A percentile compares a stretch with the other conserved stretches of the same genome.
These are phyloP conservation scores for Thamnaconus septentrionalis DNA, from an alignment of 2,113 vertebrate genomes.

Conservation along the genomic window DNA sequence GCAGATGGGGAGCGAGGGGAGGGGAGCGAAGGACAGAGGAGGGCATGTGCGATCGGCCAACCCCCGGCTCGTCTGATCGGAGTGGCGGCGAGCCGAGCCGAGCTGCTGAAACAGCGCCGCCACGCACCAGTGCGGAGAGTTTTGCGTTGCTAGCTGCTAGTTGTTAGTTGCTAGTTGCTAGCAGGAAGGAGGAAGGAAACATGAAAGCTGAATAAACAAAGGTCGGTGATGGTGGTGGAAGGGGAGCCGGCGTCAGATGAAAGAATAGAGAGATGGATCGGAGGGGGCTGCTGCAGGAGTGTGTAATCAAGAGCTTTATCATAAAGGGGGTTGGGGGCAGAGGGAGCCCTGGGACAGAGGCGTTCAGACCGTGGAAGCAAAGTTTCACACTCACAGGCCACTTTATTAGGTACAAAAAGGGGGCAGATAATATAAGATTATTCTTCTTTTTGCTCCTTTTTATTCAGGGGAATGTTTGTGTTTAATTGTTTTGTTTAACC, in stretches of 20 bases:
- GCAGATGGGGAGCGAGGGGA: slow-evolving; percentile 15
- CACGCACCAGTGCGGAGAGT: too few relatives aligned
- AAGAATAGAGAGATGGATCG: slow-evolving; percentile 25
- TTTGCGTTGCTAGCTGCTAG: too few relatives aligned
- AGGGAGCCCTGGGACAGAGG: not conserved
- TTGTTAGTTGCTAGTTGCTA: too few relatives aligned
- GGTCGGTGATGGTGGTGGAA: slow-evolving; percentile 52
- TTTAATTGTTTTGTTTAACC: too few relatives aligned
- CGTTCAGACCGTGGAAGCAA: too few relatives aligned
- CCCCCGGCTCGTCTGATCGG: slow-evolving; percentile 5
- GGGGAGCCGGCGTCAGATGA: slow-evolving; percentile 37
- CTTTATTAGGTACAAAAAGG: too few relatives aligned
- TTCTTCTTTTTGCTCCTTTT: too few relatives aligned
- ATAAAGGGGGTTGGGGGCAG: slow-evolving; percentile 21
- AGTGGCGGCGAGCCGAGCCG: too few relatives aligned
- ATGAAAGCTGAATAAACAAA: slow-evolving; percentile 61
- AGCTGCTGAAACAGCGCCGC: too few relatives aligned
- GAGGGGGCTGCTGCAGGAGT: slow-evolving; percentile 20
- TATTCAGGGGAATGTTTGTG: too few relatives aligned
- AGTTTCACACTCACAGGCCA: too few relatives aligned
- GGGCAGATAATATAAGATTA: too few relatives aligned
- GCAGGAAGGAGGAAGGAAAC: slow-evolving; percentile 50
- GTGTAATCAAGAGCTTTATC: slow-evolving; percentile 50
- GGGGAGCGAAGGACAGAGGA: slow-evolving; percentile 4
- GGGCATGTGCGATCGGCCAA: slow-evolving; percentile 5